A percentile compares a stretch with the other conserved stretches of the same genome.
Evolutionary conservation across 2,888 invertebrate species (phyloP).

Genomic region (Andrena bucephala): DNA sequence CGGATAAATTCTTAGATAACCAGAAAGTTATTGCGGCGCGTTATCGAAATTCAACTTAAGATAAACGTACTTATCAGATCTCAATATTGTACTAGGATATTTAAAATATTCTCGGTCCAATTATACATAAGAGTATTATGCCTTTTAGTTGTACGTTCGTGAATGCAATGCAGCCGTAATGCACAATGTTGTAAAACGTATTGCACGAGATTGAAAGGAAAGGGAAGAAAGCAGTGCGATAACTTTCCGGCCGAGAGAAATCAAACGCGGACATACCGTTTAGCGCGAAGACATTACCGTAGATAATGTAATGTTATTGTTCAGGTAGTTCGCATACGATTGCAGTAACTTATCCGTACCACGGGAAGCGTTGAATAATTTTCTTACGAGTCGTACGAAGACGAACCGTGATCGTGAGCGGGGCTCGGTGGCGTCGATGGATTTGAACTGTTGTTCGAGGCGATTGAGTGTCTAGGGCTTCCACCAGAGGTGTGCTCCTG

Average conservation of each 20-base stretch:
- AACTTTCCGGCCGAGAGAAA: conserved; percentile 58
- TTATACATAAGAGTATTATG: conserved; percentile 43
- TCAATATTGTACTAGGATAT: conserved; percentile 28
- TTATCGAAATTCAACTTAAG: conserved; percentile 26
- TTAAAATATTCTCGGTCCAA: conserved; percentile 27
- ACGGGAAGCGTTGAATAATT: conserved; percentile 54
- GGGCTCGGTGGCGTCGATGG: conserved; percentile 91
- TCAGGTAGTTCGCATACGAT: conserved; percentile 37
- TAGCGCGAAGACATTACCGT: conserved; percentile 44
- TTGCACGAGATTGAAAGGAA: conserved; percentile 54
- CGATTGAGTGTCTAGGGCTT: conserved; percentile 90
- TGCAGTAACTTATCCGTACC: conserved; percentile 46
- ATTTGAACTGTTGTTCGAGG: conserved; percentile 91
- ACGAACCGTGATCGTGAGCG: conserved; percentile 89
- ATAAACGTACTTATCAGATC: conserved; percentile 17
- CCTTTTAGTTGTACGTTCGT: conserved; percentile 33
- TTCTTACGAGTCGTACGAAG: conserved; percentile 88
- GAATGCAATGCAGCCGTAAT: conserved; percentile 30
- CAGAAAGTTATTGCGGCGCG: conserved; percentile 61
- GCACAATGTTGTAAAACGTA: conserved; percentile 43
- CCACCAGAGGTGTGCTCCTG: conserved; percentile 85
- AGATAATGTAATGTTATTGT: conserved; percentile 50
- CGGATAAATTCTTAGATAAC: conserved; percentile 53
- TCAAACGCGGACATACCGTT: conserved; percentile 44
- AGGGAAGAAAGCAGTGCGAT: conserved; percentile 42